Base-by-base conservation (phyloP, 2,888 invertebrate species). In the Panopea generosa region DNA sequence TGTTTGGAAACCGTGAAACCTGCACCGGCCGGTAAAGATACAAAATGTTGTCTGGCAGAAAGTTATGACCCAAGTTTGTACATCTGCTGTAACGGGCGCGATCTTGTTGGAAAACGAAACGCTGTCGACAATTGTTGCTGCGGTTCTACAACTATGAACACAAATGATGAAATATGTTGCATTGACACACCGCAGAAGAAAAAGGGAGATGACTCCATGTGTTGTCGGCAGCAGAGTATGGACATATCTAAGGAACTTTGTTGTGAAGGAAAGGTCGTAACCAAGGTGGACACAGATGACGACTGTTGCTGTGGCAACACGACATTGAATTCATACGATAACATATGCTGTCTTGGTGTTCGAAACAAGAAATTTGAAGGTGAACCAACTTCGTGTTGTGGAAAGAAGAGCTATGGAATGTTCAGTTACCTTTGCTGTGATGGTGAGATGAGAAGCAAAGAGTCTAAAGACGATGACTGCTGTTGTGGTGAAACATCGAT, bases 91-190 rank as follows among this genome's bases (percentile, higher is more conserved):
- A 68, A 69, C 43, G 76, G 76, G 2, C 20, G 29, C 0, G 49
- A 20, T 6, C 52, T 72, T 4, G 69, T 63, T 9, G 62, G 43
- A 6, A 76, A 76, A 45, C 33, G 71, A 49, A 57, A 71, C 38
- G 49, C 24, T 22, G 45, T 72, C 18, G 77, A 77, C 53, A 77
- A 76, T 49, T 77, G 77, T 38, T 77, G 77, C 40, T 77, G 77
- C 50, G 77, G 77, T 4, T 56, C 68, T 33, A 73, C 72, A 26
- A 72, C 77, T 27, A 56, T 77, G 60, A 72, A 77, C 52, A 73
- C 72, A 0, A 65, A 60, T 29, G 60, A 63, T 16, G 72, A 73
- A 65, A 65, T 72, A n/a, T 77, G 77, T 43, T 77, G 77, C 38
- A 65, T 69, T 24, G 72, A 72, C 38, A 38, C 52, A 38, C 76